These are phyloP conservation scores for Plebejus melissa DNA, from an alignment of 2,888 invertebrate genomes.

Conservation along the genomic window DNA sequence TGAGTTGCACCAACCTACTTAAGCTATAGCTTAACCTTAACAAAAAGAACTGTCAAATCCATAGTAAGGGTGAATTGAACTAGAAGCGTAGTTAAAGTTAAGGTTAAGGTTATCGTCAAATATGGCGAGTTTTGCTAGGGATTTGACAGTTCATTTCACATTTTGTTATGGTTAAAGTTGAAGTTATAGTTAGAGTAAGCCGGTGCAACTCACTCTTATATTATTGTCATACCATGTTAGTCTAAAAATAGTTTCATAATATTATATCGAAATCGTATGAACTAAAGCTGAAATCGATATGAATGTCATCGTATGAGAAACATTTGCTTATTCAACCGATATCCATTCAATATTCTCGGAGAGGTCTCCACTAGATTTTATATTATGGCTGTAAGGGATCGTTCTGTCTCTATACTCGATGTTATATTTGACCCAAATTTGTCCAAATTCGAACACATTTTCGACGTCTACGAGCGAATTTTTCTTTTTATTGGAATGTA, in stretches of 20 bases:
- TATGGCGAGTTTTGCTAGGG: too few relatives aligned
- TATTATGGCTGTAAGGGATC: constrained; percentile 59
- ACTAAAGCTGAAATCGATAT: constrained; percentile 20
- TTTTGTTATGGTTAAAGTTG: too few relatives aligned
- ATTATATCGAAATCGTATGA: background rate
- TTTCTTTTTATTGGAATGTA: constrained; percentile 59
- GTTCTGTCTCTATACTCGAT: constrained; percentile 59
- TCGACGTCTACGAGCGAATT: constrained; percentile 56
- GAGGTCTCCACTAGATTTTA: constrained; percentile 54
- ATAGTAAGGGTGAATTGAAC: too few relatives aligned
- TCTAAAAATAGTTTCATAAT: constrained; percentile 3
- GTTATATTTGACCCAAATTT: constrained; percentile 66
- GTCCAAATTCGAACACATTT: constrained; percentile 66
- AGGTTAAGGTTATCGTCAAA: too few relatives aligned
- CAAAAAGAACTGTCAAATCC: too few relatives aligned
- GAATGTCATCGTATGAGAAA: constrained; percentile 16
- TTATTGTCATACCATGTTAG: background rate
- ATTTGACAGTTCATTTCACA: too few relatives aligned
- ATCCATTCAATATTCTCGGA: constrained; percentile 55
- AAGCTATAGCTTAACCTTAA: too few relatives aligned
- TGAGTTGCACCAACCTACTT: too few relatives aligned
- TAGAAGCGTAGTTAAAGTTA: too few relatives aligned
- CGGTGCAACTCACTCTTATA: background rate
- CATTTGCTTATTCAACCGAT: constrained; percentile 35
- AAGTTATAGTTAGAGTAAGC: too few relatives aligned